These are phyloP conservation scores for Fringilla coelebs DNA, from an alignment of 2,797 vertebrate genomes.

Conservation along the genomic window DNA sequence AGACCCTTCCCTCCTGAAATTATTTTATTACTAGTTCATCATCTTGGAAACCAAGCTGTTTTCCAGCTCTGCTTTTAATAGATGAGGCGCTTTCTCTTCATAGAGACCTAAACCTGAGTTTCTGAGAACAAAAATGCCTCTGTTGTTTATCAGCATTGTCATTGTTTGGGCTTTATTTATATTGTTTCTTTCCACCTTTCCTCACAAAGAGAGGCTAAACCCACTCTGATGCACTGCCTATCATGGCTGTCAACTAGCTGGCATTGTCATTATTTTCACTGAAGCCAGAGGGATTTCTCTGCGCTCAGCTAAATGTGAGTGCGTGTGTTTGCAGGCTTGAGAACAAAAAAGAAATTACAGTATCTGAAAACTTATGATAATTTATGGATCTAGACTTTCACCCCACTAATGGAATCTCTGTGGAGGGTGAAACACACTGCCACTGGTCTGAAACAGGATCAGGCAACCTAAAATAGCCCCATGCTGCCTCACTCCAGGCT, in stretches of 20 bases:
- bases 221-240: not conserved
- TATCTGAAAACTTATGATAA: not conserved
- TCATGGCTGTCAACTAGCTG: not conserved
- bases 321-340: not conserved
- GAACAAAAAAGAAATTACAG: not conserved
- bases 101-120: not conserved
- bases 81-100: not conserved
- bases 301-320: not conserved
- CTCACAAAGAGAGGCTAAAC: conserved; percentile 21
- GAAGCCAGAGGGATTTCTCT: conserved; percentile 12
- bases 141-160: not conserved
- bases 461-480: not conserved
- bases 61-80: not conserved
- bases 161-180: not conserved
- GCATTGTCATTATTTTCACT: not conserved
- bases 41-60: not conserved
- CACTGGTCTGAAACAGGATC: not conserved
- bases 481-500: not conserved
- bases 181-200: conserved; percentile 5
- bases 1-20: not conserved
- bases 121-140: not conserved
- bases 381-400: not conserved
- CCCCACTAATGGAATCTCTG: not conserved
- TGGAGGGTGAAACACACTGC: not conserved
- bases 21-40: not conserved